These are phyloP conservation scores for Oreocharis arfaki DNA, from an alignment of 2,113 vertebrate genomes.

Conservation along the genomic window DNA sequence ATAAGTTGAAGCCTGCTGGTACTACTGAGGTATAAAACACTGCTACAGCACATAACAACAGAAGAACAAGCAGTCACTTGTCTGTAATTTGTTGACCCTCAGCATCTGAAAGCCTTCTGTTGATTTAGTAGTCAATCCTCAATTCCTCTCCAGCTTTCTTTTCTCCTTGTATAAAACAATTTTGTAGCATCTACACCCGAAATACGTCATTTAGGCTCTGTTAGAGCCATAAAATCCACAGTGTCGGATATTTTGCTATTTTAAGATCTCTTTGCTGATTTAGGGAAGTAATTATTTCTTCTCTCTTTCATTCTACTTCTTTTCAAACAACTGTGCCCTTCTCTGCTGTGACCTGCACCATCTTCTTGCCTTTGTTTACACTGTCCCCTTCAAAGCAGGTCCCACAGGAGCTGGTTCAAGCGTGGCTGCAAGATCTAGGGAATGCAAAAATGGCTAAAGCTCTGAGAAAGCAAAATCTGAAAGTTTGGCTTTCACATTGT, in stretches of 20 bases:
- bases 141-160: background rate
- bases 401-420: background rate
- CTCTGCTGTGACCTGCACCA: background rate
- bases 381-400: background rate
- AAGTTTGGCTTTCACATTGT: background rate
- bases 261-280: background rate
- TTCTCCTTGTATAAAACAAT: background rate
- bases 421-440: background rate
- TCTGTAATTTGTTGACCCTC: background rate
- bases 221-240: background rate
- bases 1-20: background rate
- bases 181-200: background rate
- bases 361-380: fast-evolving
- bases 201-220: background rate
- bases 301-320: background rate
- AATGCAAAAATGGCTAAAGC: background rate
- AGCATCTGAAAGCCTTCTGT: background rate
- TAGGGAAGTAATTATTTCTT: background rate
- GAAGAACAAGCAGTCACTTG: background rate
- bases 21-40: background rate
- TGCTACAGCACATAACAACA: background rate
- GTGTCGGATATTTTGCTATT: background rate
- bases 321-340: background rate
- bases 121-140: background rate
- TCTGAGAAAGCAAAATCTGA: background rate